A percentile compares a stretch with the other conserved stretches of the same genome.
Conservation (phyloP, 2,797 vertebrate species). For the Poecilia picta region DNA sequence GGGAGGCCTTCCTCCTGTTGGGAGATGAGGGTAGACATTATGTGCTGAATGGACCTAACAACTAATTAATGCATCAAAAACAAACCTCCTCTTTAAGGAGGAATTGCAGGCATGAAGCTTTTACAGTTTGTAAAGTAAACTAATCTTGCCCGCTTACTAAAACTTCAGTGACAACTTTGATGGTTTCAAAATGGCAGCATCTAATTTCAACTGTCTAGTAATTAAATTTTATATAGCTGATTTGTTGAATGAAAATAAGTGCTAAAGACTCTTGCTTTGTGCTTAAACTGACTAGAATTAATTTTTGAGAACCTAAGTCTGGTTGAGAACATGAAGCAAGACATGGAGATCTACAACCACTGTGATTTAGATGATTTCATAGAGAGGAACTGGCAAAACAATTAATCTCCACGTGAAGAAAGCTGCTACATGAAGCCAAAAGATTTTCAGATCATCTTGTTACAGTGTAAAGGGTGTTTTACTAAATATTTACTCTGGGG, state of each 20-base stretch:
- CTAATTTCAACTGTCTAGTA: not conserved
- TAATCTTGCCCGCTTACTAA: not conserved
- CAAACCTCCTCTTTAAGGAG: slow-evolving; percentile 43
- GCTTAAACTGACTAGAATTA: not conserved
- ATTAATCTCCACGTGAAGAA: not conserved
- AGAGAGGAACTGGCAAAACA: not conserved
- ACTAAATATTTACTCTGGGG: not conserved
- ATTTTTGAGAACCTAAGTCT: too few species aligned
- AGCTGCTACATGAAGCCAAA: not conserved
- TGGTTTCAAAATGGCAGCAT: not conserved
- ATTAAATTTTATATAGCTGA: too few species aligned
- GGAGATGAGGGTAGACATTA: slow-evolving; percentile 19
- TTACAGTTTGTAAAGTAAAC: slow-evolving; percentile 31
- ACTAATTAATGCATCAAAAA: slow-evolving; percentile 33
- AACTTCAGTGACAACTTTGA: not conserved
- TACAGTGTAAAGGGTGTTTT: not conserved
- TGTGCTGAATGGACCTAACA: not conserved
- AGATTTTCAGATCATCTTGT: not conserved
- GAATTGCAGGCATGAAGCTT: slow-evolving; percentile 9
- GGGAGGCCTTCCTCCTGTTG: slow-evolving; percentile 83
- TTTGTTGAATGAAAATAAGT: not conserved
- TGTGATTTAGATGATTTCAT: not conserved
- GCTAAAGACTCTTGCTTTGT: not conserved
- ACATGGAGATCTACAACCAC: not conserved
- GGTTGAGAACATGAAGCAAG: not conserved